Conservation (phyloP, 2,888 invertebrate genomes). For the Leuctra nigra region DNA sequence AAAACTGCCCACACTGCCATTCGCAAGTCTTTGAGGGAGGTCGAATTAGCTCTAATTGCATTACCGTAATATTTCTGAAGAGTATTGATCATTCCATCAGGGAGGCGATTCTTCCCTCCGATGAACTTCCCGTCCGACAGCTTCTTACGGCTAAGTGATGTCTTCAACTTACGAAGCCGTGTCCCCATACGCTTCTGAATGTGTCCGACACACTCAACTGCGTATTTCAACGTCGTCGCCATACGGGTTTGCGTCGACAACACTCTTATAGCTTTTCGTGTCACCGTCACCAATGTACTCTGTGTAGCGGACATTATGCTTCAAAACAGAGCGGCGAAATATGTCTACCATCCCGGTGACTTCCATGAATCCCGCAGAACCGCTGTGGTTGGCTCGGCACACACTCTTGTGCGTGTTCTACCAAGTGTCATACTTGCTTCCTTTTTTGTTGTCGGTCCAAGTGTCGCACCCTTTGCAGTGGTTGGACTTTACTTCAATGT, state of each 20-base stretch:
- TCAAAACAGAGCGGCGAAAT: slow-evolving; percentile 23
- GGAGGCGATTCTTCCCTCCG: background rate
- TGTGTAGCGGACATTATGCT: slow-evolving; percentile 17
- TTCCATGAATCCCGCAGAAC: slow-evolving; percentile 29
- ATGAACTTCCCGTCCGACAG: background rate
- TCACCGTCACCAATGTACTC: background rate
- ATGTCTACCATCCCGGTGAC: slow-evolving; percentile 26
- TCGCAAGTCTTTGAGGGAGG: background rate
- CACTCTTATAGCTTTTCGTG: background rate
- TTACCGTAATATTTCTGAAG: background rate
- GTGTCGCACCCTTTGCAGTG: background rate
- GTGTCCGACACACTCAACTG: background rate
- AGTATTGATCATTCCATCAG: background rate
- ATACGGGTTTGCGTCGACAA: background rate
- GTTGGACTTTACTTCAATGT: slow-evolving; percentile 14
- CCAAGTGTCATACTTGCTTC: slow-evolving; percentile 25
- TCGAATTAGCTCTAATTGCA: background rate
- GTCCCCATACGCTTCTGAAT: slow-evolving; percentile 9
- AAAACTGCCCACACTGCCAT: background rate
- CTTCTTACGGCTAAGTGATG: background rate
- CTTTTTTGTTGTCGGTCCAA: slow-evolving; percentile 2
- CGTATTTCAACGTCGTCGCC: background rate
- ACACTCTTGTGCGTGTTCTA: slow-evolving; percentile 18
- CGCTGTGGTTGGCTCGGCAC: slow-evolving; percentile 27
- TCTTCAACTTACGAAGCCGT: slow-evolving; percentile 5